Base-by-base conservation (phyloP, 2,888 invertebrate species). In the Drosophila austrosaltans region DNA sequence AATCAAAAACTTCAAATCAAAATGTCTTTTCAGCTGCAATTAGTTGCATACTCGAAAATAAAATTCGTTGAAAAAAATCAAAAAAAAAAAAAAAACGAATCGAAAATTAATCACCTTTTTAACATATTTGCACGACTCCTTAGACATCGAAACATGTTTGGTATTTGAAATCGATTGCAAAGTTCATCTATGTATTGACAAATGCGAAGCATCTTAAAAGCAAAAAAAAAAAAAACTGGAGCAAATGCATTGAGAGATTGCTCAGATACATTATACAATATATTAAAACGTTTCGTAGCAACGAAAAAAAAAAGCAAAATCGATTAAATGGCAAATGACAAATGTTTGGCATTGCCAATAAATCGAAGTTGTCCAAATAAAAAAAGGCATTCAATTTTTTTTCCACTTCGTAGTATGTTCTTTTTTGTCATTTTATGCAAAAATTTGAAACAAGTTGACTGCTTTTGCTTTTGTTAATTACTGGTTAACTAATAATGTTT, bases 131-230 rank as follows among this genome's bases (percentile, higher is more conserved):
- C 76, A 84, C 87, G 85, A 80, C 12, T 22, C 57, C 70, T 63
- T 73, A 69, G 69, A 72, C 66, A 82, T 61, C 59, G 30, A 82
- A 84, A 72, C 82, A 84, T 87, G 85, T 76, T 72, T 73, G 88
- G 81, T 80, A 87, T 82, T 84, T 62, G 39, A 75, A 78, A 75
- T 76, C 81, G 76, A 78, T 79, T 81, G 76, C 75, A 81, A 71
- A 78, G 78, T 63, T 77, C 65, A 64, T 44, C 77, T 70, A 75
- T 25, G 48, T 12, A 48, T 87, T 87, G 78, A 82, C 87, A 83
- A 87, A 85, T 87, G 78, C 68, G 87, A 74, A 74, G 82, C 87
- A 82, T 85, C 87, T 77, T 36, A 69, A 77, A 12, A 40, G n/a
- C 12, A 25, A 25, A 48, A 48, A 25, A 48, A 48, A 48, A 25